Conservation (phyloP, 2,888 invertebrate species). For the Siphlonurus alternatus region DNA sequence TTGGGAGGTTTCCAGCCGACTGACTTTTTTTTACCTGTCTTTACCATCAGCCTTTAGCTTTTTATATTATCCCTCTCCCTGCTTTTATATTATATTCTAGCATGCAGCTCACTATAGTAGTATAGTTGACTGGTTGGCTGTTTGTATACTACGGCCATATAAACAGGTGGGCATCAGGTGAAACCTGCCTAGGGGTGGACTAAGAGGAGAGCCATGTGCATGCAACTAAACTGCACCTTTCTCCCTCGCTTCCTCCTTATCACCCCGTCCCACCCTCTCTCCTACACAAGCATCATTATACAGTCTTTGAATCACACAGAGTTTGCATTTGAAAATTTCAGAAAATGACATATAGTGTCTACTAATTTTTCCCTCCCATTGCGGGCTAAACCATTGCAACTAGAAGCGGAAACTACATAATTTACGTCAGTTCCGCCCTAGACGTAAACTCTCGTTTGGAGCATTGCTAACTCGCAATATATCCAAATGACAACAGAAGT, state of each 20-base stretch:
- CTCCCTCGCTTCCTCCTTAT: neutral
- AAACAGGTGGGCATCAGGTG: neutral
- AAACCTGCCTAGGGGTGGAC: neutral
- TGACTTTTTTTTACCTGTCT: conserved; percentile 4
- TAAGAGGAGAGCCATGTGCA: neutral
- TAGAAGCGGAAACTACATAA: too few species aligned
- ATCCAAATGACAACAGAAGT: too few species aligned
- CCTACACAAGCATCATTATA: too few species aligned
- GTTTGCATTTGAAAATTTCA: too few species aligned
- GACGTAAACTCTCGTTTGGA: too few species aligned
- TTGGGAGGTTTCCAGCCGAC: neutral
- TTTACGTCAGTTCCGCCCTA: too few species aligned
- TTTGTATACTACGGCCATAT: neutral
- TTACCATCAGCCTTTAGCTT: neutral
- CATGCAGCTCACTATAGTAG: neutral
- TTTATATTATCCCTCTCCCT: neutral
- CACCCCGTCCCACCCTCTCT: neutral
- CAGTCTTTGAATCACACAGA: too few species aligned
- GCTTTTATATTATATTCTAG: neutral
- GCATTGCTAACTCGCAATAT: too few species aligned
- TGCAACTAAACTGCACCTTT: neutral
- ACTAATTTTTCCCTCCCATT: too few species aligned
- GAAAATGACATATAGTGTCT: too few species aligned
- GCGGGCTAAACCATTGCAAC: too few species aligned
- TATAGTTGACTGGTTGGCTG: neutral